Evolutionary conservation across 2,797 vertebrate genomes (phyloP), one percentile per base, ranked within the genome.

Genomic region (Ceyx erithaca): DNA sequence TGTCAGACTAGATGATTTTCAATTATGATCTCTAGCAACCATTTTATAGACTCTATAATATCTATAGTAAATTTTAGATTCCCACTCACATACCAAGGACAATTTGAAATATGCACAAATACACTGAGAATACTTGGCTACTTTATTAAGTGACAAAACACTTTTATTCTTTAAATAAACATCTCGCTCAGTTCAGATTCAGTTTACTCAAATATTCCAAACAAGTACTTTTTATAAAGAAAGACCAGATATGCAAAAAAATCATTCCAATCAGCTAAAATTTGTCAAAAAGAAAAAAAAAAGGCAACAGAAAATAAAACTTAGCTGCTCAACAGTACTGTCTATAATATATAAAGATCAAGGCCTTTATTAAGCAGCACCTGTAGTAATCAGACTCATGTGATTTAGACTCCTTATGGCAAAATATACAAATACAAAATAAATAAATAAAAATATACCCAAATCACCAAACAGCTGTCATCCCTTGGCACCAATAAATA

Each of bases 381-480:
- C 67, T 81, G 55, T 88, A 90, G 46, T 62, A 71, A 81, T 72
- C 75, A 88, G 49, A 81, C 48, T 84, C 33, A 30, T 10, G 15
- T 70, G 28, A 90, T 55, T 90, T 70, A 79, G 14, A 70, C 10
- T 82, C 48, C 48, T 93, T 73, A 77, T 14, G 22, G 52, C 31
- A 92, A 94, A 91, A 90, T 51, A 4, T 19, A 80, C n/a, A 31
- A 72, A 7, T 41, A 87, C 41, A 85, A 92, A 93, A n/a, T n/a
- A n/a, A n/a, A n/a, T n/a, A n/a, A n/a, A n/a, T n/a, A n/a, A n/a
- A n/a, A n/a, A n/a, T n/a, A n/a, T 25, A 73, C 48, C 31, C 28
- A 78, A 77, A 84, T 25, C 52, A 83, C 59, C 58, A 77, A 93
- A 84, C 78, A 87, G 75, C 73, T 91, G 58, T 46, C 20, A 86